These are phyloP conservation scores for Alauda arvensis DNA, from an alignment of 2,797 vertebrate genomes.

Conservation along the genomic window DNA sequence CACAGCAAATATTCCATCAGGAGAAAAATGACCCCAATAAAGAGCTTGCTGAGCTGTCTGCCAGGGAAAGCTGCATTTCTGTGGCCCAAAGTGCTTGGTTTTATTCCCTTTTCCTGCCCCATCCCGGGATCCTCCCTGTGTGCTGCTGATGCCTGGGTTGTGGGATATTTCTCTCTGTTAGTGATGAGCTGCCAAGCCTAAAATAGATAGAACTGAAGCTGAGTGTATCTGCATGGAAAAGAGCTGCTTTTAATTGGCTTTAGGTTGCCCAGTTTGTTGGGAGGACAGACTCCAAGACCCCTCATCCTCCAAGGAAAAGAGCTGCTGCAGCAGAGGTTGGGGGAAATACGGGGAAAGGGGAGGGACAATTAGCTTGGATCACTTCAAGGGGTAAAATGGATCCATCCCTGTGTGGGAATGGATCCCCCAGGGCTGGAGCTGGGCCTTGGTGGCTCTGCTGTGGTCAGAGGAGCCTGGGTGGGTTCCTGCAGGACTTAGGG, in stretches of 20 bases:
- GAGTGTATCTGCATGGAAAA: background rate
- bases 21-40: background rate
- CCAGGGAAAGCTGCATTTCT: background rate
- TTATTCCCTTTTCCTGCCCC: background rate
- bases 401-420: background rate
- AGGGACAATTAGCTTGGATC: background rate
- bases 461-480: background rate
- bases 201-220: background rate
- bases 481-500: background rate
- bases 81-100: background rate
- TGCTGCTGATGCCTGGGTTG: background rate
- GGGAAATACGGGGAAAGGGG: background rate
- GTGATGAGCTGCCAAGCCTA: slow-evolving; percentile 17
- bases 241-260: background rate
- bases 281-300: background rate
- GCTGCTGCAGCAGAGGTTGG: background rate
- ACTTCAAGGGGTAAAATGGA: background rate
- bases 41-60: background rate
- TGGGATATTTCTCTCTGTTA: background rate
- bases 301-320: background rate
- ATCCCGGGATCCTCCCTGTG: background rate
- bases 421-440: background rate
- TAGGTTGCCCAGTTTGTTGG: background rate
- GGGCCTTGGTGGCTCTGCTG: accelerated
- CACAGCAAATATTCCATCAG: background rate